Evolutionary conservation across 2,888 invertebrate genomes (phyloP).

Genomic region (Dasypolia templi): DNA sequence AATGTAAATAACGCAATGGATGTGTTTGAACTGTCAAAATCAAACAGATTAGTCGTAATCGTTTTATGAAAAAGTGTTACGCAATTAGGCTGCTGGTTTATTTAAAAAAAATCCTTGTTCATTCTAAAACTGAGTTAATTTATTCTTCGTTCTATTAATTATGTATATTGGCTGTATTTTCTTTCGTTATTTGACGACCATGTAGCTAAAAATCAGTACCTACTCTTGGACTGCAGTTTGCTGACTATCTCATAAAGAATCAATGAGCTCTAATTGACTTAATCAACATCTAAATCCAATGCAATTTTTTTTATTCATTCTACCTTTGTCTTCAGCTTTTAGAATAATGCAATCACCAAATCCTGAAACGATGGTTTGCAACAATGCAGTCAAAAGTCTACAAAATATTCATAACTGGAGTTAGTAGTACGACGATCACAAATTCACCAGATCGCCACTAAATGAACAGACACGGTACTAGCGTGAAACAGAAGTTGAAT

Average conservation of each 20-base stretch:
- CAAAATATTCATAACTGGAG: conserved; percentile 34
- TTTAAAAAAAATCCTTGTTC: too few species aligned
- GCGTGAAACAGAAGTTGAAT: conserved; percentile 78
- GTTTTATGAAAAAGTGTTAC: too few species aligned
- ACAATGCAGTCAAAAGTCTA: background rate
- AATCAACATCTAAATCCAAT: background rate
- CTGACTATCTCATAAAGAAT: background rate
- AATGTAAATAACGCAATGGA: too few species aligned
- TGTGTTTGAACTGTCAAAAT: too few species aligned
- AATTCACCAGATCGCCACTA: conserved; percentile 72
- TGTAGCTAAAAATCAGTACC: background rate
- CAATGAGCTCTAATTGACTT: background rate
- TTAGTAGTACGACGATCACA: conserved; percentile 57
- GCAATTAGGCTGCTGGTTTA: too few species aligned
- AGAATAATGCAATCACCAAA: background rate
- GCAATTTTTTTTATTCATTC: background rate
- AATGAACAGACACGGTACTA: conserved; percentile 75
- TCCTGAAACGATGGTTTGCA: background rate
- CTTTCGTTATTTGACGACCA: background rate
- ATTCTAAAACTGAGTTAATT: background rate
- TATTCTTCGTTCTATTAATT: background rate
- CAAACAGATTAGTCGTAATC: too few species aligned
- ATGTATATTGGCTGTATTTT: background rate
- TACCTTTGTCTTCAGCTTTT: background rate
- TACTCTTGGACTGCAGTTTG: background rate